Evolutionary conservation across 2,797 vertebrate species (phyloP).

Genomic region (Loriculus beryllinus): DNA sequence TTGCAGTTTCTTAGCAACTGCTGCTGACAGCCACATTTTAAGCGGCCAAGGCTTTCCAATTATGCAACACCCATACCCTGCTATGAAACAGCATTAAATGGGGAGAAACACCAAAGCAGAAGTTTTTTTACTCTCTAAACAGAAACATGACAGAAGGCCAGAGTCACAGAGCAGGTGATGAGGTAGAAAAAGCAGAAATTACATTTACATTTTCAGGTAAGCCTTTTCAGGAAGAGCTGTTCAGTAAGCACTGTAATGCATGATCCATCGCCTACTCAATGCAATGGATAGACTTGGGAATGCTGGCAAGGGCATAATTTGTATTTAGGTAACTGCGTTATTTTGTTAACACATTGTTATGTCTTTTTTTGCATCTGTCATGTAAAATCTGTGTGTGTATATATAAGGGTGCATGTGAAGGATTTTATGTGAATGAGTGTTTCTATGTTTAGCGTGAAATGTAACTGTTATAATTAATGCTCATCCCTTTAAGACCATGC

Average conservation of each 20-base stretch:
- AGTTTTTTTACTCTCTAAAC: neutral
- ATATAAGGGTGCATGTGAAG: neutral
- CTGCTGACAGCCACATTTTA: slow-evolving; percentile 11
- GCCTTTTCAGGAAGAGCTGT: neutral
- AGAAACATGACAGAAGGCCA: neutral
- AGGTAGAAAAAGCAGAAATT: slow-evolving; percentile 21
- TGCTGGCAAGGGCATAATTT: neutral
- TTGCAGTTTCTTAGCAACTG: slow-evolving; percentile 64
- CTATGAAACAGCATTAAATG: neutral
- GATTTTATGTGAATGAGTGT: neutral
- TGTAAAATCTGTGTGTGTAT: neutral
- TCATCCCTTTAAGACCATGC: neutral
- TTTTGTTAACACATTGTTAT: neutral
- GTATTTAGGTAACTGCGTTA: neutral
- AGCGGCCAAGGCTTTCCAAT: slow-evolving; percentile 20
- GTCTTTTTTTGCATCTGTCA: neutral
- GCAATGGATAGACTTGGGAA: neutral
- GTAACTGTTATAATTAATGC: neutral
- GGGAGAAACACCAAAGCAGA: slow-evolving; percentile 2
- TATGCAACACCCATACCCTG: neutral
- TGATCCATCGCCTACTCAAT: neutral
- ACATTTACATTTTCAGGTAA: neutral
- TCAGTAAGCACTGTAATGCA: neutral
- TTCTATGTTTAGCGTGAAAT: neutral
- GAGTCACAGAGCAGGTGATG: neutral